Evolutionary conservation across 2,888 invertebrate genomes (phyloP), one percentile per base, ranked within the genome.

Genomic region (Drosophila paramelanica): DNA sequence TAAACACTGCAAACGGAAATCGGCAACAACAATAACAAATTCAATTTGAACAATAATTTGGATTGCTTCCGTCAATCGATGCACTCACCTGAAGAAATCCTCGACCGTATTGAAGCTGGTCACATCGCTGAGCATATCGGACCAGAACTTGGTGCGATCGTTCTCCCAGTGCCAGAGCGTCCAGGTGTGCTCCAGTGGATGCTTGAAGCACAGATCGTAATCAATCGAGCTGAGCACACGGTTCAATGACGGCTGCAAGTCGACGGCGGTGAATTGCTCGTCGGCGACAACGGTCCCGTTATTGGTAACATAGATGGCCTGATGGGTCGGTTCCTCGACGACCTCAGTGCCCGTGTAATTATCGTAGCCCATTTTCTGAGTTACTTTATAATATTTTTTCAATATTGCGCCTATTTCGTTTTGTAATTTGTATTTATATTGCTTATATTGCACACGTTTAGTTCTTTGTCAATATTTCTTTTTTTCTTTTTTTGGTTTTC

Each of bases 121-220:
- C 59, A 99, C 96, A 93, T 98, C 96, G 90, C 96, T 96, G 86
- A 98, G 95, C 93, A 98, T 97, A 81, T 98, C 96, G 91, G 97
- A 96, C 99, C 99, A 99, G 68, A 95, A 93, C 89, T 94, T 95
- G 38, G 69, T 61, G 91, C 96, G 96, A 92, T 98, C 98, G 89
- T 96, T 96, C 92, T 99, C 98, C 92, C 96, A 98, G 92, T 98
- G 99, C 99, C 99, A 99, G 72, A 99, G 94, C 5, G 98, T 98
- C 99, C 99, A 99, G 56, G 95, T 95, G 92, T 97, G 96, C 92
- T 98, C 97, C 74, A 99, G 93, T 3, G 98, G 98, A 93, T 98
- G 98, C 93, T 98, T 98, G 69, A 95, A 94, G 61, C 95, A 92
- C 85, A 94, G 93, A 88, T 95, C 95, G 94, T 94, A 46, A 94